These are phyloP conservation scores for Neoarius graeffei DNA, from an alignment of 2,113 vertebrate genomes.

Conservation along the genomic window DNA sequence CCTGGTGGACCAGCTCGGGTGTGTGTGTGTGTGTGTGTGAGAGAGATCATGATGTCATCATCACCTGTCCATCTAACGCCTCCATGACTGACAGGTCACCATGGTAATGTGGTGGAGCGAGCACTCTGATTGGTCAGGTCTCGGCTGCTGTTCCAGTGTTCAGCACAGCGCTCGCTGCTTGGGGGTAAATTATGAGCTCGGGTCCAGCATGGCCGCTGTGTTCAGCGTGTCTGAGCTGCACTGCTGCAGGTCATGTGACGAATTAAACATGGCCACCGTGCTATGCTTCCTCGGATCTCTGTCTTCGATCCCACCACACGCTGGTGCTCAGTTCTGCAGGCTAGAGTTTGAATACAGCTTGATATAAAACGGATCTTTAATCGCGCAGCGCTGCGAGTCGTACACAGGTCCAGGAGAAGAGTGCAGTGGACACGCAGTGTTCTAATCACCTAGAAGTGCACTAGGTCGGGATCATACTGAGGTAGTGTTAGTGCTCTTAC, in stretches of 20 bases:
- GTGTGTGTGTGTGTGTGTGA: constrained; percentile 56
- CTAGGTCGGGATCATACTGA: not conserved
- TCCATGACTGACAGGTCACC: not conserved
- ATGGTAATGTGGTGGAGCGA: not conserved
- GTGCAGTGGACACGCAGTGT: not conserved
- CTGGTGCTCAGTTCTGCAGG: not conserved
- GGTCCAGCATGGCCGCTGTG: not conserved
- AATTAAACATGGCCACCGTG: constrained; percentile 8
- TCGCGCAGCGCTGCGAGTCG: not conserved
- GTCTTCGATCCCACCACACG: not conserved
- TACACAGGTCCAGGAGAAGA: not conserved
- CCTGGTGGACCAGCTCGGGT: constrained; percentile 92
- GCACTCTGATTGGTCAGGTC: constrained; percentile 19
- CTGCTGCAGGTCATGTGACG: not conserved
- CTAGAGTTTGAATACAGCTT: not conserved
- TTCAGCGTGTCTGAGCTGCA: not conserved
- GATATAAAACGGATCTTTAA: not conserved
- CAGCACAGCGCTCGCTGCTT: not conserved
- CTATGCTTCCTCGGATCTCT: not conserved
- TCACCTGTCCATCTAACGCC: constrained; percentile 22
- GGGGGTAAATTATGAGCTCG: not conserved
- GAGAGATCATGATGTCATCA: not conserved
- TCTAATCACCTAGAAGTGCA: not conserved
- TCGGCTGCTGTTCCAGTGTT: too few species aligned
- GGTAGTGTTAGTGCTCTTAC: not conserved